Evolutionary conservation across 2,113 vertebrate genomes (phyloP), one percentile per base, ranked within the genome.

Genomic region (Dunckerocampus dactyliophorus): DNA sequence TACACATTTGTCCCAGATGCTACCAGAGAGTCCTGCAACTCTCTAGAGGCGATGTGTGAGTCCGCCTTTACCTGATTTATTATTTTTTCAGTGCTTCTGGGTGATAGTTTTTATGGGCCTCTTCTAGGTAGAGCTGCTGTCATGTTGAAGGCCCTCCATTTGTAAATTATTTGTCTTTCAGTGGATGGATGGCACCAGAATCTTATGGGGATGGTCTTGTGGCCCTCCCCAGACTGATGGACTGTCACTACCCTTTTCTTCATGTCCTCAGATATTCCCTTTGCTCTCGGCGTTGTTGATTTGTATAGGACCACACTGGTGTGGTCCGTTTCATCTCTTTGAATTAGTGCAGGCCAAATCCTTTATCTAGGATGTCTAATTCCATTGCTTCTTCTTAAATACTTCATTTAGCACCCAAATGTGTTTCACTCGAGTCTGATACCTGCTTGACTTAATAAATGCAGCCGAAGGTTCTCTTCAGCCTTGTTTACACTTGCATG

Each of bases 141-240:
- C 49, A 51, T 8, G 49, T 51, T 51, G 49, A 51, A 51, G 22
- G 1, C 22, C 22, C 14, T 51, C 49, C 14, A 22, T 51, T 28
- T 51, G 49, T 24, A 24, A 51, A 51, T 51, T 15, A 51, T 51
- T 51, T 51, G 49, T 51, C 21, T 51, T 51, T 14, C 21, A 51
- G 14, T 15, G 22, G 16, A 49, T 49, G 8, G 24, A 31, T 34
- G 51, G 24, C 9, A 14, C 6, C 24, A 6, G 49, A 51, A 15
- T 24, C 21, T 51, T 24, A 15, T 16, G 21, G 8, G 21, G 21
- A 49, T 22, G 48, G 48, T 51, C 49, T 51, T 22, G 16, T 24
- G 6, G 51, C 51, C 1, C 51, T 31, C 7, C 24, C 8, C 16
- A 10, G 51, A 31, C 31, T 24, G 51, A 53, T 31, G 51, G 51